A percentile compares a stretch with the other conserved stretches of the same genome.
Conservation (phyloP, 1,140 invertebrate genomes). For the Cyclargus thomasi region DNA sequence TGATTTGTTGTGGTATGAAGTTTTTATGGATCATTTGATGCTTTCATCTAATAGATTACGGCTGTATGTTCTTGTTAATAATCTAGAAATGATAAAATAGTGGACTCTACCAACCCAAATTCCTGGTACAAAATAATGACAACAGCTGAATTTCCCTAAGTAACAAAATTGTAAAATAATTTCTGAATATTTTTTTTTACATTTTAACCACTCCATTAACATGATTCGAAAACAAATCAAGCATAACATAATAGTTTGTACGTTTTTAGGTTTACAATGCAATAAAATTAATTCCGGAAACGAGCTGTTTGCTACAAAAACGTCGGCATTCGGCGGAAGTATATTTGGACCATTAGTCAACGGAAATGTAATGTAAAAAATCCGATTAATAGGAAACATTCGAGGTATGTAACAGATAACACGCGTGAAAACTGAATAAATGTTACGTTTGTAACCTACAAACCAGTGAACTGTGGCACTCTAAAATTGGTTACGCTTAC, state of each 20-base stretch:
- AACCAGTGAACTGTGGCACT: background rate
- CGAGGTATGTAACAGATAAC: background rate
- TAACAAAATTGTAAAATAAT: too few species aligned
- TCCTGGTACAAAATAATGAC: too few species aligned
- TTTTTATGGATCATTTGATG: too few species aligned
- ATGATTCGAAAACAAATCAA: background rate
- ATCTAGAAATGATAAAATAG: too few species aligned
- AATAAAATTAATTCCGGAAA: background rate
- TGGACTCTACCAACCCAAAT: too few species aligned
- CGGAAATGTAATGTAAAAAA: slow-evolving; percentile 8
- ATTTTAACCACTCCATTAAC: too few species aligned
- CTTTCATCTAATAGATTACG: too few species aligned
- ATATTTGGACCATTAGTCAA: slow-evolving; percentile 8
- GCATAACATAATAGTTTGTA: background rate
- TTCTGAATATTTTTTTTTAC: too few species aligned
- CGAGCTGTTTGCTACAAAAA: background rate
- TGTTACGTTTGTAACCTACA: background rate
- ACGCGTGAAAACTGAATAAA: background rate
- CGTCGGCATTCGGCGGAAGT: background rate
- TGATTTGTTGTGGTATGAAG: too few species aligned
- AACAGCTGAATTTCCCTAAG: too few species aligned
- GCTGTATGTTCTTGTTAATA: too few species aligned
- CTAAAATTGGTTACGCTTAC: background rate
- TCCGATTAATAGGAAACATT: slow-evolving; percentile 10
- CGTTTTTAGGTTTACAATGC: background rate